These are phyloP conservation scores for Chelonus formosanus DNA, from an alignment of 2,888 invertebrate species.

Conservation along the genomic window DNA sequence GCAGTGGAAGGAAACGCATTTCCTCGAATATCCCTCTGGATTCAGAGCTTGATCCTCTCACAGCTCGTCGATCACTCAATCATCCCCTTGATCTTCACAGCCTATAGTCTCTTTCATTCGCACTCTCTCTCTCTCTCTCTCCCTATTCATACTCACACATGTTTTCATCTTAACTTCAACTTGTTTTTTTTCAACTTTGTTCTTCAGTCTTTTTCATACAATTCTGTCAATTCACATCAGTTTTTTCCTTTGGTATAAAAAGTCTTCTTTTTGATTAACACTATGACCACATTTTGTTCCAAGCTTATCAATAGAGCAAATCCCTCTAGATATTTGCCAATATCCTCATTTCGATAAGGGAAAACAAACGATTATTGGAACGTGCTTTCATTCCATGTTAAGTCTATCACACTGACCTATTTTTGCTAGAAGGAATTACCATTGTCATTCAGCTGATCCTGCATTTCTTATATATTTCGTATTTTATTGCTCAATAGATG, in stretches of 20 bases:
- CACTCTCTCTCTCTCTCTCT: neutral
- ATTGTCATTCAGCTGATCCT: too few relatives aligned
- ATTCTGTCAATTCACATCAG: neutral
- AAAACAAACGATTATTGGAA: constrained; percentile 10
- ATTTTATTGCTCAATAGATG: too few relatives aligned
- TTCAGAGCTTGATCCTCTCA: constrained; percentile 17
- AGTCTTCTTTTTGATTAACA: constrained; percentile 13
- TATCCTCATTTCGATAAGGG: constrained; percentile 8
- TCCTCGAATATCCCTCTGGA: constrained; percentile 19
- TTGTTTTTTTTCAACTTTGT: constrained; percentile 1
- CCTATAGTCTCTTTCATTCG: constrained; percentile 23
- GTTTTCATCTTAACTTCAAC: neutral
- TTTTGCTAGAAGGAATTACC: too few relatives aligned
- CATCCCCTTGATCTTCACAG: constrained; percentile 42
- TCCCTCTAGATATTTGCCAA: neutral
- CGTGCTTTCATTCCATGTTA: too few relatives aligned
- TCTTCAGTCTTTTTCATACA: neutral
- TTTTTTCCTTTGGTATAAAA: constrained; percentile 6
- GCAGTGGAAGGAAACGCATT: constrained; percentile 47
- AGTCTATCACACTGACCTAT: too few relatives aligned
- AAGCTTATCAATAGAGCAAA: neutral
- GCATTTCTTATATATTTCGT: too few relatives aligned
- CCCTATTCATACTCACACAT: neutral
- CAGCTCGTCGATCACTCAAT: constrained; percentile 53
- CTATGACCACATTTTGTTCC: constrained; percentile 3